Evolutionary conservation across 2,888 invertebrate genomes (phyloP).

Genomic region (Nasonia oneida): DNA sequence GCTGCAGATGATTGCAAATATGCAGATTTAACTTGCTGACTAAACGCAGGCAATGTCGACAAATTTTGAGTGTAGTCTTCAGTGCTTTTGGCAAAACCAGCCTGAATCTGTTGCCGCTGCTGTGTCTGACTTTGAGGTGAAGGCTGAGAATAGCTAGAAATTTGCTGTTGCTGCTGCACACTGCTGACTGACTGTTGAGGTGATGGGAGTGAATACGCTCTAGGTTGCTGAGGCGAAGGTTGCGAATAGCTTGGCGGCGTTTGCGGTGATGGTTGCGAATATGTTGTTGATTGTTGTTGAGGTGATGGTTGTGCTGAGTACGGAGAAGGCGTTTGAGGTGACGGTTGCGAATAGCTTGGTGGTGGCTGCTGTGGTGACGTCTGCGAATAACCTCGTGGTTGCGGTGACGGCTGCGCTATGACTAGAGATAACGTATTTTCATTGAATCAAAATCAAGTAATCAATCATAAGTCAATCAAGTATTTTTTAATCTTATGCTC

Average conservation of each 20-base stretch:
- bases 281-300: slow-evolving; percentile 74
- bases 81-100: slow-evolving; percentile 64
- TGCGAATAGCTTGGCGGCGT: slow-evolving; percentile 80
- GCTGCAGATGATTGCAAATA: slow-evolving; percentile 65
- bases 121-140: slow-evolving; percentile 71
- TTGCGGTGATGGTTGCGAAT: slow-evolving; percentile 76
- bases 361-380: slow-evolving; percentile 77
- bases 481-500: background rate
- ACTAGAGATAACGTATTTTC: slow-evolving; percentile 35
- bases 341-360: slow-evolving; percentile 77
- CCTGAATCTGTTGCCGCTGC: slow-evolving; percentile 65
- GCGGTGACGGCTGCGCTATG: slow-evolving; percentile 71
- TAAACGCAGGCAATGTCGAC: slow-evolving; percentile 65
- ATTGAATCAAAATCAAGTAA: slow-evolving; percentile 29
- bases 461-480: too few relatives aligned
- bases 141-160: slow-evolving; percentile 62
- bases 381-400: slow-evolving; percentile 68
- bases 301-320: slow-evolving; percentile 78
- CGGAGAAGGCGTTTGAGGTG: slow-evolving; percentile 76
- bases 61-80: slow-evolving; percentile 65
- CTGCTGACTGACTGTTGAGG: slow-evolving; percentile 70
- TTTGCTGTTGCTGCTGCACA: slow-evolving; percentile 62
- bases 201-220: slow-evolving; percentile 62
- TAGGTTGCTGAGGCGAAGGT: slow-evolving; percentile 70
- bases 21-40: slow-evolving; percentile 69